These are phyloP conservation scores for Sciurus niger DNA, from an alignment of 2,113 vertebrate genomes.

Conservation along the genomic window DNA sequence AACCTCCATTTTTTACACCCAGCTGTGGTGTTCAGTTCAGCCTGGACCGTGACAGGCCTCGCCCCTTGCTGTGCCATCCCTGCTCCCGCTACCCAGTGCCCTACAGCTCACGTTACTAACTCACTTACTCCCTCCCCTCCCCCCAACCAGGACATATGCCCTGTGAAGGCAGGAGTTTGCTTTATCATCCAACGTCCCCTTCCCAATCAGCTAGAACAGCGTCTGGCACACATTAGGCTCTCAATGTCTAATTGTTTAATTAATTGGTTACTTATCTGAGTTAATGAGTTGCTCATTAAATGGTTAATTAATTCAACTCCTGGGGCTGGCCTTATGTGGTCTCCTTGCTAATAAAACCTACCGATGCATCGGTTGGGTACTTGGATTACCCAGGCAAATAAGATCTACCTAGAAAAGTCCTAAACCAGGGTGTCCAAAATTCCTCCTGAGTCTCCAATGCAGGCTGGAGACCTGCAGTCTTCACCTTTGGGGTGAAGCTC, in stretches of 20 bases:
- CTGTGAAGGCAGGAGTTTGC: background rate
- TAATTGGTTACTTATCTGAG: background rate
- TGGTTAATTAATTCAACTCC: slow-evolving; percentile 18
- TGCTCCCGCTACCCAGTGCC: background rate
- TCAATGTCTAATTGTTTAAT: background rate
- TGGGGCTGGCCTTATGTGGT: background rate
- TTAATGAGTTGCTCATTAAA: slow-evolving; percentile 7
- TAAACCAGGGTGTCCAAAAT: background rate
- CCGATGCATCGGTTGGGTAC: background rate
- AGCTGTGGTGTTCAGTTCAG: background rate
- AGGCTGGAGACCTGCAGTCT: background rate
- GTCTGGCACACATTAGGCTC: background rate
- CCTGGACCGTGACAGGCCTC: background rate
- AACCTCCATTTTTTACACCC: background rate
- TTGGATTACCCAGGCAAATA: background rate
- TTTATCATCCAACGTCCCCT: background rate
- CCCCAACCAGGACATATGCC: rapidly evolving
- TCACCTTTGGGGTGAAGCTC: background rate
- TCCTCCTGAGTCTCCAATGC: background rate
- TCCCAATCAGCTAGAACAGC: background rate
- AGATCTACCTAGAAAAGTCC: background rate
- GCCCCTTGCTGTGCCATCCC: background rate
- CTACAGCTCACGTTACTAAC: no score
- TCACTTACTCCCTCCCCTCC: background rate
- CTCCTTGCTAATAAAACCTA: background rate